A percentile compares a stretch with the other conserved stretches of the same genome.
phyloP scores from a whole-genome alignment of 2,113 vertebrate genomes.

The Cheilinus undulatus region DNA sequence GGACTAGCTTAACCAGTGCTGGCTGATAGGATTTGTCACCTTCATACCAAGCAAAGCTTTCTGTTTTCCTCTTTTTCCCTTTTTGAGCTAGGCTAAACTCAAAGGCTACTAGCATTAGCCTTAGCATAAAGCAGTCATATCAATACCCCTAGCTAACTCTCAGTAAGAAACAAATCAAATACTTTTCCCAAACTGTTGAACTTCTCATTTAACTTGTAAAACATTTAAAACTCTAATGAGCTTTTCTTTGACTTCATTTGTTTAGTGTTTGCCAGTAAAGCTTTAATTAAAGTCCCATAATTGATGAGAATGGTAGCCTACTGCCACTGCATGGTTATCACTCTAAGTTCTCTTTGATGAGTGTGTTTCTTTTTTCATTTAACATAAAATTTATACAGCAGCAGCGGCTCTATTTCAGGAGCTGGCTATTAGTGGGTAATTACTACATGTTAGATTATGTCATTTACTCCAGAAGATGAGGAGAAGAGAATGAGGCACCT shows the following conservation, averaged over 20 bases:
- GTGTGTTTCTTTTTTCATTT: conserved; percentile 33
- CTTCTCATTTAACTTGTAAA: neutral
- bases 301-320: conserved; percentile 6
- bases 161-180: neutral
- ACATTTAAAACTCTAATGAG: neutral
- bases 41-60: neutral
- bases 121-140: neutral
- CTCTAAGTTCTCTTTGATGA: conserved; percentile 25
- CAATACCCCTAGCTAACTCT: neutral
- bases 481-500: conserved; percentile 59
- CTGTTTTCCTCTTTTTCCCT: neutral
- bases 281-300: neutral
- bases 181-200: neutral
- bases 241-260: neutral
- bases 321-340: conserved; percentile 12
- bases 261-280: neutral
- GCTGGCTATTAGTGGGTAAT: conserved; percentile 65
- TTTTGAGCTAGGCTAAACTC: neutral
- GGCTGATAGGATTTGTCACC: too few species aligned
- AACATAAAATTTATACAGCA: conserved; percentile 56
- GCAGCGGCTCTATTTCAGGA: conserved; percentile 39
- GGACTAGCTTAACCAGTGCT: too few species aligned
- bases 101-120: neutral
- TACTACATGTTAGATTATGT: conserved; percentile 75
- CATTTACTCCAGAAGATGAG: conserved; percentile 67